These are phyloP conservation scores for Euphydryas editha DNA, from an alignment of 2,888 invertebrate genomes.

Conservation along the genomic window DNA sequence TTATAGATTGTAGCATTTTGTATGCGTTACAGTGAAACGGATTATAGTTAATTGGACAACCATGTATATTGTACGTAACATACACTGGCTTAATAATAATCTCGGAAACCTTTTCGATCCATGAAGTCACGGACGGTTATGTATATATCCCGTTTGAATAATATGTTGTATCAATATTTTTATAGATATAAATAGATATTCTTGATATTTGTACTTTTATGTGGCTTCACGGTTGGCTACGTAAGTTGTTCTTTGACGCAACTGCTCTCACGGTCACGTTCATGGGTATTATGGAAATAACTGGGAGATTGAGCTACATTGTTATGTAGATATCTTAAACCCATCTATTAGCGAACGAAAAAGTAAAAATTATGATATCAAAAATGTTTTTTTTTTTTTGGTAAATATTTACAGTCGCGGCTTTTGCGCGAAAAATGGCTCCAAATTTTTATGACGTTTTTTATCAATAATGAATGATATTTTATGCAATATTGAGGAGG, in stretches of 20 bases:
- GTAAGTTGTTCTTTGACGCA: constrained; percentile 58
- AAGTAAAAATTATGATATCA: constrained; percentile 13
- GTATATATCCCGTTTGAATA: constrained; percentile 42
- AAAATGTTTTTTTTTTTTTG: constrained; percentile 3
- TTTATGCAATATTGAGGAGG: too few species aligned
- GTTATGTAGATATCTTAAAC: constrained; percentile 24
- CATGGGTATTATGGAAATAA: constrained; percentile 55
- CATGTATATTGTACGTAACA: not conserved
- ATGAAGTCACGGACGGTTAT: constrained; percentile 19
- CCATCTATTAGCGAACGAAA: constrained; percentile 4
- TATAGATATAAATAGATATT: constrained; percentile 59
- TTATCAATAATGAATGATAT: too few species aligned
- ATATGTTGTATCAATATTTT: constrained; percentile 40
- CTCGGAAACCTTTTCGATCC: constrained; percentile 27
- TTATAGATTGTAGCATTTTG: too few species aligned
- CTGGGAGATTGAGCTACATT: constrained; percentile 21
- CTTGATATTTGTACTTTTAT: constrained; percentile 47
- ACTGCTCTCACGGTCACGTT: constrained; percentile 70
- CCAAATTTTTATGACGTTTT: too few species aligned
- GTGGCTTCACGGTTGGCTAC: constrained; percentile 65
- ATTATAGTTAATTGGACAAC: not conserved
- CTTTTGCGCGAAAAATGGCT: too few species aligned
- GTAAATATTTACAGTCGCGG: too few species aligned
- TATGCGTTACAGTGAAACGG: too few species aligned
- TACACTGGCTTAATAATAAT: constrained; percentile 12